A percentile compares a stretch with the other conserved stretches of the same genome.
phyloP scores from a whole-genome alignment of 2,113 vertebrate species.

The Anseranas semipalmata region DNA sequence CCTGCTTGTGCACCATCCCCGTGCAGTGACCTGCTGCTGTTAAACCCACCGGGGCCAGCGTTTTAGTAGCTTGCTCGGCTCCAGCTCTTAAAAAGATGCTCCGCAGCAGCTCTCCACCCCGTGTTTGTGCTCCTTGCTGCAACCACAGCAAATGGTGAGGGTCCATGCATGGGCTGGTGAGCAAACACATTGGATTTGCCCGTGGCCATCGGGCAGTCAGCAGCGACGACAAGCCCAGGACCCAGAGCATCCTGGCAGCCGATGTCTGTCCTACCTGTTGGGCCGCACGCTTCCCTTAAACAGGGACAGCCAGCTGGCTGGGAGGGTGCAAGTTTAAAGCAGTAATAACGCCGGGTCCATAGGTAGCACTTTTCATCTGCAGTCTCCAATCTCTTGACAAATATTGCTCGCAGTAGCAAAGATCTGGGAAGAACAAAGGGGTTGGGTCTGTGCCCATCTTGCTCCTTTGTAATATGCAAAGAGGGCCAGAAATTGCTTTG shows the following conservation, averaged over 20 bases:
- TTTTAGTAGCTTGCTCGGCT: not conserved
- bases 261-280: constrained; percentile 6
- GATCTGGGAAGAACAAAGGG: constrained; percentile 67
- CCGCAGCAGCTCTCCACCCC: not conserved
- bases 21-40: not conserved
- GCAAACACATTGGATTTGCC: not conserved
- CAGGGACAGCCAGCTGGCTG: constrained; percentile 15
- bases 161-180: not conserved
- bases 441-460: constrained; percentile 67
- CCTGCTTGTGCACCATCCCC: not conserved
- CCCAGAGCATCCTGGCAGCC: not conserved
- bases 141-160: not conserved
- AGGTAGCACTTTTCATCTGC: constrained; percentile 64
- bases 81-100: not conserved
- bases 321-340: constrained; percentile 41
- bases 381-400: constrained; percentile 58
- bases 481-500: constrained; percentile 58
- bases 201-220: not conserved
- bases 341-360: not conserved
- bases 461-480: constrained; percentile 67
- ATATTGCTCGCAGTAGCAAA: constrained; percentile 52
- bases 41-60: not conserved
- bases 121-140: not conserved
- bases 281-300: not conserved
- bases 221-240: not conserved